Conservation (phyloP, 1,140 invertebrate species). For the Gryllus bimaculatus region DNA sequence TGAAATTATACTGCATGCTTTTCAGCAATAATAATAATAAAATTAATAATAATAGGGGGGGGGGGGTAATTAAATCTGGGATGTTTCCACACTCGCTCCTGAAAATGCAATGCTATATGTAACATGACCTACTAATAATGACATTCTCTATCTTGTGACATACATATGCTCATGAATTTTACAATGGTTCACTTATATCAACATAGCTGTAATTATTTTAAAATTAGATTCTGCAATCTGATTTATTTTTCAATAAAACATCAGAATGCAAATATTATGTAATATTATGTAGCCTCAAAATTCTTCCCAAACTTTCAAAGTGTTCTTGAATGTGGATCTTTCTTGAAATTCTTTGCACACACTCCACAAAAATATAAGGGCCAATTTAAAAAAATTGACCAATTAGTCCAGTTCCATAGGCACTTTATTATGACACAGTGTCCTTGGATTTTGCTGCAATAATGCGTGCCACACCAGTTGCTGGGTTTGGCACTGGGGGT, state of each 20-base stretch:
- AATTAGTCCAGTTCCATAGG: background rate
- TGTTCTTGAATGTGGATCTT: background rate
- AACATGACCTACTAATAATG: too few relatives aligned
- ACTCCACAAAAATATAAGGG: background rate
- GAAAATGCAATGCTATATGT: too few relatives aligned
- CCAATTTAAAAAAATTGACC: background rate
- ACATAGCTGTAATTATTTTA: too few relatives aligned
- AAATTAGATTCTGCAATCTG: too few relatives aligned
- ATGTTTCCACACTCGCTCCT: too few relatives aligned
- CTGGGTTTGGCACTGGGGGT: background rate
- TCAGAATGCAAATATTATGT: background rate
- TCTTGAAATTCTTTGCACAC: background rate
- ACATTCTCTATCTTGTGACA: too few relatives aligned
- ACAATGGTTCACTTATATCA: too few relatives aligned
- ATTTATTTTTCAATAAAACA: background rate
- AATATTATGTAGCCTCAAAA: background rate
- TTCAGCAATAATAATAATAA: too few relatives aligned
- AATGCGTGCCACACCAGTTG: background rate
- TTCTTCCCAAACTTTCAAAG: background rate
- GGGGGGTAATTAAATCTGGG: too few relatives aligned
- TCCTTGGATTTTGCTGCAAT: background rate
- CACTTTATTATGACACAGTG: background rate
- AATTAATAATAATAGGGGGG: too few relatives aligned
- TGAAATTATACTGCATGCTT: background rate
- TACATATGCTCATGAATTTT: too few relatives aligned